phyloP scores from a whole-genome alignment of 2,797 vertebrate genomes.

The Argentina silus region DNA sequence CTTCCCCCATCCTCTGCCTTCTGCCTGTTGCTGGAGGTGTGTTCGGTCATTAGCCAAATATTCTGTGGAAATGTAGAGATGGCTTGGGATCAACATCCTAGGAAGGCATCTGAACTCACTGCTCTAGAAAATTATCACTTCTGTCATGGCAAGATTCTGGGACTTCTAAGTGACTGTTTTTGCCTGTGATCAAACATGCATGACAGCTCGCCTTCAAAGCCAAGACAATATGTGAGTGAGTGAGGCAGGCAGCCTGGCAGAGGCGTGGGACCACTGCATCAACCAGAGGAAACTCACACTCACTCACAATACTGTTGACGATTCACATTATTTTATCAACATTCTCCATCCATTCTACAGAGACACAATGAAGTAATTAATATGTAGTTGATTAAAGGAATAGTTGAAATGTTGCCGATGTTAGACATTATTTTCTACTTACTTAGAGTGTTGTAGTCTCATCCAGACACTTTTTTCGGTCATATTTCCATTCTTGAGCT shows the following conservation, averaged over 20 bases:
- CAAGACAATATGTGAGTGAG: conserved; percentile 63
- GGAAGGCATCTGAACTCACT: conserved; percentile 47
- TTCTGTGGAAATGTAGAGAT: conserved; percentile 39
- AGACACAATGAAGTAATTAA: conserved; percentile 32
- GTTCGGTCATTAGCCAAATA: conserved; percentile 66
- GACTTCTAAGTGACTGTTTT: conserved; percentile 61
- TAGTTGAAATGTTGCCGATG: no score
- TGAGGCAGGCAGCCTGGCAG: conserved; percentile 43
- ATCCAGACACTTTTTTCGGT: no score
- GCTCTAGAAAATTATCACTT: conserved; percentile 44
- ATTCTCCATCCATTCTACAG: conserved; percentile 20
- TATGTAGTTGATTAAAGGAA: conserved; percentile 60
- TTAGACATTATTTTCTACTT: no score
- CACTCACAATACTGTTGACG: conserved; percentile 49
- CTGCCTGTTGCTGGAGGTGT: conserved; percentile 55
- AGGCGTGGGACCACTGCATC: conserved; percentile 48
- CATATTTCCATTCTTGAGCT: no score
- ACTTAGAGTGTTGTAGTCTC: no score
- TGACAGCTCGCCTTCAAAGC: conserved; percentile 75
- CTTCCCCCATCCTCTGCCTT: conserved; percentile 37
- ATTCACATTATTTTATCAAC: conserved; percentile 34
- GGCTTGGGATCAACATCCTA: conserved; percentile 54
- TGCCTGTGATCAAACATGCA: conserved; percentile 77
- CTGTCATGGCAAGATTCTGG: conserved; percentile 43
- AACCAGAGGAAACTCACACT: conserved; percentile 50